A percentile compares a stretch with the other conserved stretches of the same genome.
Evolutionary conservation across 2,113 vertebrate species (phyloP).

Genomic region (Osmerus eperlanus): DNA sequence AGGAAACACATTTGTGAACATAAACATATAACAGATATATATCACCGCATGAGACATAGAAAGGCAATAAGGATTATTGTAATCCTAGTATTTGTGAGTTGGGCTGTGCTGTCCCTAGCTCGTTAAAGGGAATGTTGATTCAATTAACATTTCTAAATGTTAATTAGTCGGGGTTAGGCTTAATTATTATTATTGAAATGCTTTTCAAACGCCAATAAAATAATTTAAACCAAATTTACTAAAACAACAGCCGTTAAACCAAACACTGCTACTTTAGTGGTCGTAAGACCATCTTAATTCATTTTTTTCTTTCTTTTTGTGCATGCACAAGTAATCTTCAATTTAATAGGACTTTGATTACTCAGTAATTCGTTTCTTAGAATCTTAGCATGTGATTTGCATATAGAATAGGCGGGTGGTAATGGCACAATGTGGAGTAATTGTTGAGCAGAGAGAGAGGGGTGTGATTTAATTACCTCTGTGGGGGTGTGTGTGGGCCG

Average conservation of each 20-base stretch:
- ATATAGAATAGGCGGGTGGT: slow-evolving; percentile 7
- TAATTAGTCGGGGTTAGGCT: background rate
- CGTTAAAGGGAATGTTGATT: background rate
- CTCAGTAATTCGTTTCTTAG: slow-evolving; percentile 4
- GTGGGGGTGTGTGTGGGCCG: background rate
- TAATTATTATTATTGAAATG: background rate
- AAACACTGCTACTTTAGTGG: background rate
- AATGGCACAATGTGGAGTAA: slow-evolving; percentile 8
- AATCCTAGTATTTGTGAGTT: slow-evolving; percentile 15
- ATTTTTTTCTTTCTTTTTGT: background rate
- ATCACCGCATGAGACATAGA: background rate
- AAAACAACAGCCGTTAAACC: background rate
- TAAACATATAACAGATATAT: background rate
- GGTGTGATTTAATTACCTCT: background rate
- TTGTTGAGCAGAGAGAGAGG: background rate
- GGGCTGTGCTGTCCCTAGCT: background rate
- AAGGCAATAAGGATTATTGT: slow-evolving; percentile 19
- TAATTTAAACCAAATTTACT: background rate
- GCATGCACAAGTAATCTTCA: background rate
- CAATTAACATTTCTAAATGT: slow-evolving; percentile 5
- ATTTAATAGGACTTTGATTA: slow-evolving; percentile 10
- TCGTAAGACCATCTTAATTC: background rate
- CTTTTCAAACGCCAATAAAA: background rate
- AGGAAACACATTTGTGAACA: slow-evolving; percentile 18
- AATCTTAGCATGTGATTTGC: slow-evolving; percentile 6